A percentile compares a stretch with the other conserved stretches of the same genome.
Evolutionary conservation across 2,797 vertebrate species (phyloP).

Genomic region (Ciconia nigra): DNA sequence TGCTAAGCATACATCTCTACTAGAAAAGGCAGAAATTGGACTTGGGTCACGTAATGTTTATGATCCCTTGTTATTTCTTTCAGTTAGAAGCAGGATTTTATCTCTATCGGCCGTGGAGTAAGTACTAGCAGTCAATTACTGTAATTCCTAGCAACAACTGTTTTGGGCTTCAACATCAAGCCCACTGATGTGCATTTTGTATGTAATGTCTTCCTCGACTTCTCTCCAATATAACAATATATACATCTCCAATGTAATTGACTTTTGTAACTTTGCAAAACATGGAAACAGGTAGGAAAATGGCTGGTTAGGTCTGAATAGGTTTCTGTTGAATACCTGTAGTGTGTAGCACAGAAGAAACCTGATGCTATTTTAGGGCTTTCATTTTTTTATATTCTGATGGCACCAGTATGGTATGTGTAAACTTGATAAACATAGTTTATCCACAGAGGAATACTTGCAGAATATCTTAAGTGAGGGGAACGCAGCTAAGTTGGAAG

Average conservation of each 20-base stretch:
- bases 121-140: neutral
- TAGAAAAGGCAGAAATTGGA: neutral
- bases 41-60: neutral
- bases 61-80: neutral
- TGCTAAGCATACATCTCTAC: neutral
- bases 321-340: neutral
- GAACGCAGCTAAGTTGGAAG: neutral
- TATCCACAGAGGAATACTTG: neutral
- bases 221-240: neutral
- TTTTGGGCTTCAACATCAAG: neutral
- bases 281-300: neutral
- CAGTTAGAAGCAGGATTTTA: neutral
- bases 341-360: neutral
- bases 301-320: neutral
- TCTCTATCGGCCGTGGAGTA: rapidly evolving
- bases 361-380: neutral
- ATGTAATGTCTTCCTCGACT: neutral
- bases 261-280: neutral
- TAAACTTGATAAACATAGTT: neutral
- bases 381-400: neutral
- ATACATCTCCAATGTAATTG: neutral
- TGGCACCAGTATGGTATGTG: neutral
- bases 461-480: neutral
- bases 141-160: neutral
- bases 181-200: neutral